Conservation (phyloP, 1,140 invertebrate species). For the Bombus soroeensis region DNA sequence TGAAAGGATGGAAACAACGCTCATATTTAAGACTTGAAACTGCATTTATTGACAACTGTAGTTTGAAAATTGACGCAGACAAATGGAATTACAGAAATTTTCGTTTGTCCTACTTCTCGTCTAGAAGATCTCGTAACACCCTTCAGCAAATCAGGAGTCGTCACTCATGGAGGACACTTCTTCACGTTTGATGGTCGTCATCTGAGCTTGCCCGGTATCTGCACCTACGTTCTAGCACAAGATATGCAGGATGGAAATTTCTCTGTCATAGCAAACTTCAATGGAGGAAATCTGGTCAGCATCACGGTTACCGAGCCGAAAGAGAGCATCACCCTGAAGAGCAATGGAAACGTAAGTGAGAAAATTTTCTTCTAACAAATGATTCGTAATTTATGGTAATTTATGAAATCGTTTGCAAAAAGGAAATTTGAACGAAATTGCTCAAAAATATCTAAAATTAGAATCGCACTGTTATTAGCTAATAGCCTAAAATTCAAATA, state of each 20-base stretch:
- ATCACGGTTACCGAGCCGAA: slow-evolving; percentile 81
- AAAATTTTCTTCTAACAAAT: not conserved
- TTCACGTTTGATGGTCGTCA: slow-evolving; percentile 94
- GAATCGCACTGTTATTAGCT: too few relatives aligned
- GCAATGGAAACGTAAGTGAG: slow-evolving; percentile 76
- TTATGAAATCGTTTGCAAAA: not conserved
- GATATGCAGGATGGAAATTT: slow-evolving; percentile 93
- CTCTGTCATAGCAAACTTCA: slow-evolving; percentile 86
- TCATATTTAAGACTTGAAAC: too few relatives aligned
- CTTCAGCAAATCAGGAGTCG: slow-evolving; percentile 84
- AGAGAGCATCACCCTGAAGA: slow-evolving; percentile 79
- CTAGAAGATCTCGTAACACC: slow-evolving; percentile 84
- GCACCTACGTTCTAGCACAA: slow-evolving; percentile 91
- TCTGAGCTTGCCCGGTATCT: slow-evolving; percentile 90
- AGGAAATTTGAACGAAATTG: not conserved
- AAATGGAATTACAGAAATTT: not conserved
- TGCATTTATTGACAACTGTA: not conserved
- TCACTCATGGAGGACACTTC: slow-evolving; percentile 91
- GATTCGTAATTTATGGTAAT: not conserved
- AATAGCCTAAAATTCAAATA: too few relatives aligned
- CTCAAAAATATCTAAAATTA: too few relatives aligned
- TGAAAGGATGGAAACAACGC: too few relatives aligned
- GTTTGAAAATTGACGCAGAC: not conserved
- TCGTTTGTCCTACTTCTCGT: slow-evolving; percentile 72
- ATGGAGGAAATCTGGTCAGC: slow-evolving; percentile 80